These are phyloP conservation scores for Sphyrna mokarran DNA, from an alignment of 2,113 vertebrate genomes.

Conservation along the genomic window DNA sequence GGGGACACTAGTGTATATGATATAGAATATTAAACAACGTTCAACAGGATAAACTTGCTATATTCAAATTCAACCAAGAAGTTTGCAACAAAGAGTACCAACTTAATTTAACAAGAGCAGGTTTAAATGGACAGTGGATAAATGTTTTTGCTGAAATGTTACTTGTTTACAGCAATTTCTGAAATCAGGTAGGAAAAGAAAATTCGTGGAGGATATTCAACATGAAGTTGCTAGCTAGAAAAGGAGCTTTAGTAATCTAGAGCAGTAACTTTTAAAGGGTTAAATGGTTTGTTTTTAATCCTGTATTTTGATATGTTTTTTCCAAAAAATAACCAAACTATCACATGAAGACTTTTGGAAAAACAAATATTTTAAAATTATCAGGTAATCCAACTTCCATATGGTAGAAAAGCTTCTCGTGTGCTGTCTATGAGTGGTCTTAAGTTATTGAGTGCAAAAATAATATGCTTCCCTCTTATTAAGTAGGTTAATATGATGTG, in stretches of 20 bases:
- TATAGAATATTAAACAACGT: neutral
- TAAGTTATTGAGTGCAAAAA: no score
- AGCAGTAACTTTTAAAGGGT: neutral
- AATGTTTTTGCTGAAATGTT: neutral
- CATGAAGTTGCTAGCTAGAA: neutral
- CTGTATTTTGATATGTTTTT: neutral
- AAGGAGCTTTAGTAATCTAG: neutral
- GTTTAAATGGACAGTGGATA: neutral
- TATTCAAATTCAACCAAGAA: neutral
- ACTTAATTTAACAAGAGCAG: neutral
- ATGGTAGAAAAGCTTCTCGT: no score
- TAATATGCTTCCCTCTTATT: neutral
- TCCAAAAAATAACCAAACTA: no score
- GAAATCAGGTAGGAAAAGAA: neutral
- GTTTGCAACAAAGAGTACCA: neutral
- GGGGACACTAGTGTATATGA: neutral
- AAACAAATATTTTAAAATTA: no score
- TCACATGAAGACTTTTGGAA: no score
- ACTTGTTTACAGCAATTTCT: neutral
- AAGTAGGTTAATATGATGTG: neutral
- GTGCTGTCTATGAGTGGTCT: no score
- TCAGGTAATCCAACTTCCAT: neutral
- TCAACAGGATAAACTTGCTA: neutral
- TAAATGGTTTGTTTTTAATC: neutral
- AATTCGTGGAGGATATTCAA: neutral